A percentile compares a stretch with the other conserved stretches of the same genome.
phyloP scores from a whole-genome alignment of 2,888 invertebrate genomes.

The Brachypalpus laphriformis region DNA sequence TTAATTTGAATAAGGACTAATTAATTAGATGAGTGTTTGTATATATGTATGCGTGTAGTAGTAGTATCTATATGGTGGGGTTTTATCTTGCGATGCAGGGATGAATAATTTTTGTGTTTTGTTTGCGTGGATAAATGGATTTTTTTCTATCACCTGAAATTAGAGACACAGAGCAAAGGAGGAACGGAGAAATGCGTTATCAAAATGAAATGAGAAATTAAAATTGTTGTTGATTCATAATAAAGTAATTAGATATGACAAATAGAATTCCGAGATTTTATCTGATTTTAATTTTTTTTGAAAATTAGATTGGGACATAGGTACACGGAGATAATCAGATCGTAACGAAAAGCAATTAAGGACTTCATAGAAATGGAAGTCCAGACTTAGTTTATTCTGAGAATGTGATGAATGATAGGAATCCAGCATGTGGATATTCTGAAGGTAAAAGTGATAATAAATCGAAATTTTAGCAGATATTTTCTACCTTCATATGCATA shows the following conservation, averaged over 20 bases:
- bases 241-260: slow-evolving; percentile 66
- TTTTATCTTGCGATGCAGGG: slow-evolving; percentile 35
- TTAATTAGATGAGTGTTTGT: slow-evolving; percentile 69
- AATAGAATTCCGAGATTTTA: slow-evolving; percentile 35
- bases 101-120: slow-evolving; percentile 62
- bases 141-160: slow-evolving; percentile 58
- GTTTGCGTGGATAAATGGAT: slow-evolving; percentile 55
- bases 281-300: too few species aligned
- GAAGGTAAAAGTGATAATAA: background rate
- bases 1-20: slow-evolving; percentile 74
- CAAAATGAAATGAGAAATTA: slow-evolving; percentile 14
- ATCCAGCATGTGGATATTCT: background rate
- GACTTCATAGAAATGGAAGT: background rate
- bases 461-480: background rate
- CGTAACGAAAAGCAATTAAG: background rate
- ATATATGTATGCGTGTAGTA: background rate
- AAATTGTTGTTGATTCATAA: slow-evolving; percentile 56
- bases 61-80: background rate
- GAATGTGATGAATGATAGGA: background rate
- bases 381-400: background rate
- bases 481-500: too few species aligned
- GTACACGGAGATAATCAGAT: slow-evolving; percentile 8
- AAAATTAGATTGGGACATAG: background rate
- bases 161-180: slow-evolving; percentile 22
- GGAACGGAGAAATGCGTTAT: slow-evolving; percentile 14